Percentiles rank a stretch among this genome's conserved stretches.
Conservation (phyloP, 2,113 vertebrate genomes). For the Ranitomeya imitator region DNA sequence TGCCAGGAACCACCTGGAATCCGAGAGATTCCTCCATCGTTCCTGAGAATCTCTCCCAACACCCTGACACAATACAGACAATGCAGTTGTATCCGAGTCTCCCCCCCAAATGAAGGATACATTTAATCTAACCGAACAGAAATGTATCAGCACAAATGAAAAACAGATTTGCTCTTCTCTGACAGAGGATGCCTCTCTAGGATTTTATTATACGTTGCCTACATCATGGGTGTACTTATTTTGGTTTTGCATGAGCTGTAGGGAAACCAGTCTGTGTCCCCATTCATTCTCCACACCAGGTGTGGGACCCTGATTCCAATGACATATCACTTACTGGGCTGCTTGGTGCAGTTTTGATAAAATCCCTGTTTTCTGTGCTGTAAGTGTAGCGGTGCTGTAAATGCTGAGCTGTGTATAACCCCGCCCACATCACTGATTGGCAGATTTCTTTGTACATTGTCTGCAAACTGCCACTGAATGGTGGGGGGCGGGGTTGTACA, state of each 20-base stretch:
- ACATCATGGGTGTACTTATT: no score
- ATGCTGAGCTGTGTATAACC: no score
- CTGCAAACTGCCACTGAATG: no score
- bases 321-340: no score
- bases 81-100: not conserved
- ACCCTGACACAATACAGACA: not conserved
- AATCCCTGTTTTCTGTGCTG: no score
- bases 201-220: conserved; percentile 1
- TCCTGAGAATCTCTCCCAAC: not conserved
- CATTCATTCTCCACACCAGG: not conserved
- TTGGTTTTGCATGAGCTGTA: not conserved
- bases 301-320: no score
- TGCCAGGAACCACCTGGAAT: not conserved
- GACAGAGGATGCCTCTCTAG: not conserved
- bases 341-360: no score
- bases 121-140: not conserved
- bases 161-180: not conserved
- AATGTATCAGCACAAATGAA: not conserved
- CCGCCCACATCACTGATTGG: no score
- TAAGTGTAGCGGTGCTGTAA: no score
- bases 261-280: not conserved
- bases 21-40: not conserved
- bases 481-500: no score
- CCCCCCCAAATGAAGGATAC: not conserved
- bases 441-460: no score